phyloP scores from a whole-genome alignment of 2,888 invertebrate genomes.

The Vesta saturnalis region DNA sequence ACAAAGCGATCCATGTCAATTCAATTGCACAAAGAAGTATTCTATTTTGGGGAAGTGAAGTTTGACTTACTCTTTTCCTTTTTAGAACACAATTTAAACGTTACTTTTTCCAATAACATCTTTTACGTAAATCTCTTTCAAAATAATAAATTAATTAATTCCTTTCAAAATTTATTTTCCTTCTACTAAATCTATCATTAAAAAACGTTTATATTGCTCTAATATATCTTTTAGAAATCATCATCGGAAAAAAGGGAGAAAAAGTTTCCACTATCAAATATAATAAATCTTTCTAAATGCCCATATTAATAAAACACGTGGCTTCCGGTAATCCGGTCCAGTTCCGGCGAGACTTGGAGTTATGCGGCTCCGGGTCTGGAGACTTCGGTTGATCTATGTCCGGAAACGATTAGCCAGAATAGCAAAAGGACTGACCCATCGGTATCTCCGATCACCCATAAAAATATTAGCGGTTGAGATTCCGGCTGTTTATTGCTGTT shows the following conservation, averaged over 20 bases:
- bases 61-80: slow-evolving; percentile 44
- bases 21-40: slow-evolving; percentile 58
- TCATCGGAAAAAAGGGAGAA: slow-evolving; percentile 37
- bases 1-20: slow-evolving; percentile 59
- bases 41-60: slow-evolving; percentile 52
- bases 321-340: slow-evolving; percentile 54
- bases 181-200: slow-evolving; percentile 31
- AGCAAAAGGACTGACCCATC: slow-evolving; percentile 57
- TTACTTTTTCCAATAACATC: slow-evolving; percentile 38
- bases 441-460: slow-evolving; percentile 63
- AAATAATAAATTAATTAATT: slow-evolving; percentile 31
- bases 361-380: slow-evolving; percentile 47
- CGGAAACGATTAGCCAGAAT: slow-evolving; percentile 60
- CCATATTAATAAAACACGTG: slow-evolving; percentile 57
- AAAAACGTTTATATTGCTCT: slow-evolving; percentile 35
- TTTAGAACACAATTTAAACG: slow-evolving; percentile 27
- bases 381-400: slow-evolving; percentile 53
- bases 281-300: slow-evolving; percentile 51
- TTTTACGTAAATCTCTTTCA: slow-evolving; percentile 21
- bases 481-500: slow-evolving; percentile 57
- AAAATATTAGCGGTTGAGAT: slow-evolving; percentile 62
- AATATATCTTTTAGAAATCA: slow-evolving; percentile 33
- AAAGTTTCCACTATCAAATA: slow-evolving; percentile 41
- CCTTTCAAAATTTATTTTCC: slow-evolving; percentile 29
- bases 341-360: slow-evolving; percentile 48